Evolutionary conservation across 2,113 vertebrate species (phyloP).

Genomic region (Axis porcinus): DNA sequence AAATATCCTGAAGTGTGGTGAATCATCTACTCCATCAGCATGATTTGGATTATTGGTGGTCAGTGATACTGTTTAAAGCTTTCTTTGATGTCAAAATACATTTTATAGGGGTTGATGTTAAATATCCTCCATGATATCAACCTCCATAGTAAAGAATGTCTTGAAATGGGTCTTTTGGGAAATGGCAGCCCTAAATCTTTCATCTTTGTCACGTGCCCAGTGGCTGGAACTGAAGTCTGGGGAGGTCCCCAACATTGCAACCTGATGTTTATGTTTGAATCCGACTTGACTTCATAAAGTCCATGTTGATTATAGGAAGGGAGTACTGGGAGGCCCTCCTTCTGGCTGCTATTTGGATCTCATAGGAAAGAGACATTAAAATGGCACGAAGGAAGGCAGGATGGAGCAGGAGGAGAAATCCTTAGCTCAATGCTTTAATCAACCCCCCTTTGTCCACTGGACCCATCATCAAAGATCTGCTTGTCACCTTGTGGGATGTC

Average conservation of each 20-base stretch:
- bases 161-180: not conserved
- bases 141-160: not conserved
- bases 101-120: not conserved
- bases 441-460: not conserved
- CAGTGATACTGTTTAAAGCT: not conserved
- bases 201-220: not conserved
- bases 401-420: not conserved
- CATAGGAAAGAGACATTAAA: not conserved
- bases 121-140: not conserved
- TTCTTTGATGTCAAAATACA: not conserved
- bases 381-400: not conserved
- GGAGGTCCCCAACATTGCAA: not conserved
- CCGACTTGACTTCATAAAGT: not conserved
- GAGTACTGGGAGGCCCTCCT: not conserved
- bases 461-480: not conserved
- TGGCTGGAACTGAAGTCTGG: not conserved
- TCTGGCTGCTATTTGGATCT: not conserved
- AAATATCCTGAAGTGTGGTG: not conserved
- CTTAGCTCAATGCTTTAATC: not conserved
- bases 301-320: not conserved
- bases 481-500: not conserved
- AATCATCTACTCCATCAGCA: not conserved
- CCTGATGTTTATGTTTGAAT: not conserved
- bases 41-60: not conserved
- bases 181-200: not conserved